Evolutionary conservation across 2,888 invertebrate genomes (phyloP), one percentile per base, ranked within the genome.

Genomic region (Cantharis flavilabris): DNA sequence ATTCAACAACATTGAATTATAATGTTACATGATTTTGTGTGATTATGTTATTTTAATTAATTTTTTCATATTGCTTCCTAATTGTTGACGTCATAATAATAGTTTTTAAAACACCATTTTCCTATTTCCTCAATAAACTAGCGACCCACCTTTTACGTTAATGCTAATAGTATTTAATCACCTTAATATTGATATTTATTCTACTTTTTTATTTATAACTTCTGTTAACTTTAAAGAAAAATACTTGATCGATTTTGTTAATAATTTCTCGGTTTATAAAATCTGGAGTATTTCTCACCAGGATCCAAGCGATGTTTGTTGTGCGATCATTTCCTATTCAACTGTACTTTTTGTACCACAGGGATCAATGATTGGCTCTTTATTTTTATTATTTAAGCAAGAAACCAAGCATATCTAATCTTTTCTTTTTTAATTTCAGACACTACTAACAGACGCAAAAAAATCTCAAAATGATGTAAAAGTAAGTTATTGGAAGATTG

Each of bases 391-490:
- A 49, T 4, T 49, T 49, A 33, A 33, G 13, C 33, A 13, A 3
- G 26, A 9, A 2, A 26, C 7, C 26, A 7, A 49, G 4, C n/a
- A 49, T 49, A 49, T 49, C 3, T n/a, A 69, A 33, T 18, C 3
- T 30, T 1, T 16, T 16, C 16, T n/a, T 49, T 49, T 84, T 86
- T 85, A 83, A 79, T 91, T 92, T 73, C 91, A 96, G 95, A 92
- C 91, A 84, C 90, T 96, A 85, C 89, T 96, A 87, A 93, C 92
- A 85, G 95, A 94, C 88, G 95, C 96, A 88, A 96, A 96, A 90
- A 95, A 95, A 89, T 94, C 96, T 84, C 94, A 93, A 88, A 94
- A 93, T 88, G 96, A 95, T 91, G 95, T 96, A 90, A 94, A 95
- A 91, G 95, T 95, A 89, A 92, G 49, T 49, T n/a, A n/a, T n/a